Percentiles rank a stretch among this genome's conserved stretches.
phyloP scores from a whole-genome alignment of 2,797 vertebrate genomes.

The Darevskia mixta region DNA sequence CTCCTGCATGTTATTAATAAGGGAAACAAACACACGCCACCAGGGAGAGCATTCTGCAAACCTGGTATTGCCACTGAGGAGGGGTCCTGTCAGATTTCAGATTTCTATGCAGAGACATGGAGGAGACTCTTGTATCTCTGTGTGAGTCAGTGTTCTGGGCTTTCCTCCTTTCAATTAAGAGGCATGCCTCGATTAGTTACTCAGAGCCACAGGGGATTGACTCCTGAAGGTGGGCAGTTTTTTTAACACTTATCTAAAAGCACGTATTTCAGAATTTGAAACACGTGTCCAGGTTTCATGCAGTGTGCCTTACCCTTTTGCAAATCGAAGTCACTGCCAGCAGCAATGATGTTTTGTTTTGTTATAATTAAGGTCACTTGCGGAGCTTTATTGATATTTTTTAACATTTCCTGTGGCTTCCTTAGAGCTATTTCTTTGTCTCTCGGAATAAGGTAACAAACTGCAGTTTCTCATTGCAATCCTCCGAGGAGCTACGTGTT shows the following conservation, averaged over 20 bases:
- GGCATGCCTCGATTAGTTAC: background rate
- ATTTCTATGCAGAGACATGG: background rate
- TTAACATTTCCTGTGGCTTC: background rate
- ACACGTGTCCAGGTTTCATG: background rate
- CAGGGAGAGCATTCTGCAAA: too few species aligned
- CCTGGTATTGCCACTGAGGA: too few species aligned
- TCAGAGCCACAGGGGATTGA: background rate
- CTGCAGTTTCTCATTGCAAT: constrained; percentile 3
- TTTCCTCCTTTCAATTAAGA: background rate
- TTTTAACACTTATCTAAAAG: background rate
- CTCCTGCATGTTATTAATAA: too few species aligned
- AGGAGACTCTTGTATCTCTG: background rate
- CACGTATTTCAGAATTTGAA: background rate
- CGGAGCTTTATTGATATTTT: background rate
- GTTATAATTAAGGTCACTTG: background rate
- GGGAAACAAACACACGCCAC: too few species aligned
- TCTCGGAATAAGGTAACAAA: background rate
- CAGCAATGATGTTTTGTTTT: background rate
- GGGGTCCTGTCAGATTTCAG: too few species aligned
- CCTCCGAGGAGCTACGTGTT: constrained; percentile 22
- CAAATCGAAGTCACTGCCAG: background rate
- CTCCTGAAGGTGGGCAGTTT: background rate
- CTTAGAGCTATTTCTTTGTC: background rate
- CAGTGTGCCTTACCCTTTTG: background rate
- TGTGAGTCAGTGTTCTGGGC: background rate